phyloP scores from a whole-genome alignment of 2,797 vertebrate genomes.

The Melanotaenia trifasciata region DNA sequence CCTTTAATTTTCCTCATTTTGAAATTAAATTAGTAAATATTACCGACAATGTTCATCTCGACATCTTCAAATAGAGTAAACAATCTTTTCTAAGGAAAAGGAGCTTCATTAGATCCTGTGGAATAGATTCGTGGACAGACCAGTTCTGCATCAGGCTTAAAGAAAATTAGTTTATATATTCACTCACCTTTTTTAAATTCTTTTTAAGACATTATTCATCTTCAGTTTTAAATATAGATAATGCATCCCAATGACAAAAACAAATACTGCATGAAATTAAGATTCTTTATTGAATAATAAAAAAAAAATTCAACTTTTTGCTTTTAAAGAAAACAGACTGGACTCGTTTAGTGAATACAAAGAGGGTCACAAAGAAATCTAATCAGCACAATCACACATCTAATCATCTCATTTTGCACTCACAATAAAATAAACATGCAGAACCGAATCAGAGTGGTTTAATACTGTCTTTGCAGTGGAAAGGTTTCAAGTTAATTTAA shows the following conservation, averaged over 20 bases:
- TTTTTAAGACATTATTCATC: too few species aligned
- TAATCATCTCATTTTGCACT: slow-evolving; percentile 45
- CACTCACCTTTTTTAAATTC: too few species aligned
- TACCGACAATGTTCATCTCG: too few species aligned
- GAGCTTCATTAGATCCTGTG: too few species aligned
- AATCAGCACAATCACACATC: slow-evolving; percentile 52
- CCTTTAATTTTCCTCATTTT: too few species aligned
- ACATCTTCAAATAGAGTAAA: too few species aligned
- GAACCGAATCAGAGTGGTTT: slow-evolving; percentile 40
- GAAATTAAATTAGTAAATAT: too few species aligned
- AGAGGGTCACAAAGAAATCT: slow-evolving; percentile 35
- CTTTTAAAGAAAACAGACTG: slow-evolving; percentile 59
- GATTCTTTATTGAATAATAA: slow-evolving; percentile 70
- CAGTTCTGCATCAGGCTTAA: too few species aligned
- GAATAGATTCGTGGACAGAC: too few species aligned
- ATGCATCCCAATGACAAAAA: slow-evolving; percentile 1
- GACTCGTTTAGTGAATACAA: slow-evolving; percentile 48
- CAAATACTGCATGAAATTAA: slow-evolving; percentile 50
- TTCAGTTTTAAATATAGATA: neutral
- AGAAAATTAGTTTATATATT: too few species aligned
- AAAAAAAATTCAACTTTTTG: slow-evolving; percentile 15
- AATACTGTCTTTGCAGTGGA: neutral
- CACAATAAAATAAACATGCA: slow-evolving; percentile 50
- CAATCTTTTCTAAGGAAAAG: too few species aligned
- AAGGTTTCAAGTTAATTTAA: neutral